A percentile compares a stretch with the other conserved stretches of the same genome.
Evolutionary conservation across 2,888 invertebrate genomes (phyloP).

Genomic region (Drosophila neoperkinsi): DNA sequence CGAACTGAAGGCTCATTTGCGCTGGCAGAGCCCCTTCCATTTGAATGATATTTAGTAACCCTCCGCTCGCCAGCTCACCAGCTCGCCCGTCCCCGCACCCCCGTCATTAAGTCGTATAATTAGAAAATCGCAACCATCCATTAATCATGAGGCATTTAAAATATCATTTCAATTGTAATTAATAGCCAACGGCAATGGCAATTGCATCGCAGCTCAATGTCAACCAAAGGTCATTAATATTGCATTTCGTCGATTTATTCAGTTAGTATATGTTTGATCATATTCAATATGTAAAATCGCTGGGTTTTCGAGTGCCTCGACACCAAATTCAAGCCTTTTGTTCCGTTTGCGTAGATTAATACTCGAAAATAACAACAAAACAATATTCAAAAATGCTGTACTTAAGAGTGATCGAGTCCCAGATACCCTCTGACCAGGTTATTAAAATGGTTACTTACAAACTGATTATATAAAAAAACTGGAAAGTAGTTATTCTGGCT

Average conservation of each 20-base stretch:
- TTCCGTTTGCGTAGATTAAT: slow-evolving; percentile 57
- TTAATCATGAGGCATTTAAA: slow-evolving; percentile 75
- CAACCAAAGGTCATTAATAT: slow-evolving; percentile 75
- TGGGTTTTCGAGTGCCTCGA: slow-evolving; percentile 9
- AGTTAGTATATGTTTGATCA: not conserved
- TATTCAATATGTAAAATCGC: slow-evolving; percentile 26
- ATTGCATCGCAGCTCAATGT: slow-evolving; percentile 62
- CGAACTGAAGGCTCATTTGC: slow-evolving; percentile 44
- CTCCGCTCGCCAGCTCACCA: slow-evolving; percentile 7
- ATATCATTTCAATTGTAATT: slow-evolving; percentile 76
- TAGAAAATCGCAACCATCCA: slow-evolving; percentile 72
- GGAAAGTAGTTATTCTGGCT: not conserved
- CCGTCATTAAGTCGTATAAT: slow-evolving; percentile 44
- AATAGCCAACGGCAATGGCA: slow-evolving; percentile 65
- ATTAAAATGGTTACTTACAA: not conserved
- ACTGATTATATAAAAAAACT: not conserved
- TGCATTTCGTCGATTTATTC: slow-evolving; percentile 16
- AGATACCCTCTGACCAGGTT: slow-evolving; percentile 4
- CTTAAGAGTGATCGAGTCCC: not conserved
- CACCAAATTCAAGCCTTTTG: slow-evolving; percentile 60
- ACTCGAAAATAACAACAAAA: slow-evolving; percentile 18
- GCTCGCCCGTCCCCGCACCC: not conserved
- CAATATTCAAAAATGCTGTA: not conserved
- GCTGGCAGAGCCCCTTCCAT: slow-evolving; percentile 13
- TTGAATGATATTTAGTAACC: slow-evolving; percentile 40